Evolutionary conservation across 2,888 invertebrate species (phyloP), one percentile per base, ranked within the genome.

Genomic region (Anoplius nigerrimus): DNA sequence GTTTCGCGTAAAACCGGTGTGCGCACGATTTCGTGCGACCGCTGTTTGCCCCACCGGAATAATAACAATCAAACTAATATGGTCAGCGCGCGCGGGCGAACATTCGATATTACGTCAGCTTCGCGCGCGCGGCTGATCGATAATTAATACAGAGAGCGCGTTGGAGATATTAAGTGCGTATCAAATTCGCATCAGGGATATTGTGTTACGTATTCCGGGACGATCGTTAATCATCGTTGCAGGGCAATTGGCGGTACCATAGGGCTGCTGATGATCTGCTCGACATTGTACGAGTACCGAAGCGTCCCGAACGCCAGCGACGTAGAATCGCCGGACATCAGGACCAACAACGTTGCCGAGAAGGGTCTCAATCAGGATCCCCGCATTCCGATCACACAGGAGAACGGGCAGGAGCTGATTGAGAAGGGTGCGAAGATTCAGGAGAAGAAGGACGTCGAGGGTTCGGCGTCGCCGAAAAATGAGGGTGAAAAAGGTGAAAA

Each of bases 281-380:
- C 93, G 1, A 93, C 94, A 0, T 83, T 92, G 46, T 93, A 93
- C 86, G 94, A 95, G 88, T 90, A 93, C 84, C 91, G 90, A 79
- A 90, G 91, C 45, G 89, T 90, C 70, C 85, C 92, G 61, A 90
- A 89, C 79, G 82, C 89, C 24, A 87, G 85, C 54, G 90, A 90
- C 80, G 87, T 90, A 53, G 88, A 90, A 66, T 87, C 87, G 42
- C 85, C 87, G 61, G 88, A 86, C 68, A 81, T 79, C 20, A 81
- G 78, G 18, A 85, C 84, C 43, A 83, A 88, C 52, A 91, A 91
- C 81, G 89, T 90, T 74, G 88, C 90, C 16, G 90, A 91, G 72
- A 90, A 82, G 68, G 86, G 86, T 77, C 79, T 83, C 34, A 75
- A 76, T 4, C 76, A 80, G 27, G 85, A 85, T 21, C 76, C 80